Conservation (phyloP, 2,888 invertebrate genomes). For the Prosopocoilus inquinatus region DNA sequence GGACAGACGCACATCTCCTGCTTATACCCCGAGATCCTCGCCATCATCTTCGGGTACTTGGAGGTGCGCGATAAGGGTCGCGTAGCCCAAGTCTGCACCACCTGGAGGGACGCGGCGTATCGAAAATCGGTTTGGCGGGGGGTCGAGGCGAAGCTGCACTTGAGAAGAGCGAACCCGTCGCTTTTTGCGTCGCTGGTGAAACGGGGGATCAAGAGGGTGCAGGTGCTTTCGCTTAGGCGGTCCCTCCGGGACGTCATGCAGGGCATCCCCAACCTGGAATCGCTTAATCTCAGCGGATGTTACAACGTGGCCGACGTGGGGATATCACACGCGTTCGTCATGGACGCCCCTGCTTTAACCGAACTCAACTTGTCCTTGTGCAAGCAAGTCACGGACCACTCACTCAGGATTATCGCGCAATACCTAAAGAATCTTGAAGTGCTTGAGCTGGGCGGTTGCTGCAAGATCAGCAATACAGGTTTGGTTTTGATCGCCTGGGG, state of each 20-base stretch:
- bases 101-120: conserved; percentile 92
- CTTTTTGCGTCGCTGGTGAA: conserved; percentile 83
- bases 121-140: conserved; percentile 92
- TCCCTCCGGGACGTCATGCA: conserved; percentile 83
- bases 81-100: conserved; percentile 84
- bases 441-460: conserved; percentile 88
- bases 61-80: conserved; percentile 86
- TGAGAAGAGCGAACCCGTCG: conserved; percentile 78
- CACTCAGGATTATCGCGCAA: conserved; percentile 81
- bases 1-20: conserved; percentile 74
- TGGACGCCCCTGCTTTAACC: conserved; percentile 73
- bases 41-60: conserved; percentile 87
- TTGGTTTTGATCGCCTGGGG: conserved; percentile 85
- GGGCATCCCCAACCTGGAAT: conserved; percentile 81
- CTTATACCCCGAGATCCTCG: conserved; percentile 88
- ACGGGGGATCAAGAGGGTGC: conserved; percentile 84
- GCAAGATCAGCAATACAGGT: conserved; percentile 86
- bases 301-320: conserved; percentile 89
- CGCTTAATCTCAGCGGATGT: conserved; percentile 88
- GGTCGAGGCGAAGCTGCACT: conserved; percentile 86
- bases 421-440: conserved; percentile 82
- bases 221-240: conserved; percentile 81
- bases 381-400: conserved; percentile 93
- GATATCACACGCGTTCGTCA: conserved; percentile 77
- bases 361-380: conserved; percentile 86